Percentiles rank a stretch among this genome's conserved stretches.
phyloP scores from a whole-genome alignment of 2,888 invertebrate species.

The Allygus modestus region DNA sequence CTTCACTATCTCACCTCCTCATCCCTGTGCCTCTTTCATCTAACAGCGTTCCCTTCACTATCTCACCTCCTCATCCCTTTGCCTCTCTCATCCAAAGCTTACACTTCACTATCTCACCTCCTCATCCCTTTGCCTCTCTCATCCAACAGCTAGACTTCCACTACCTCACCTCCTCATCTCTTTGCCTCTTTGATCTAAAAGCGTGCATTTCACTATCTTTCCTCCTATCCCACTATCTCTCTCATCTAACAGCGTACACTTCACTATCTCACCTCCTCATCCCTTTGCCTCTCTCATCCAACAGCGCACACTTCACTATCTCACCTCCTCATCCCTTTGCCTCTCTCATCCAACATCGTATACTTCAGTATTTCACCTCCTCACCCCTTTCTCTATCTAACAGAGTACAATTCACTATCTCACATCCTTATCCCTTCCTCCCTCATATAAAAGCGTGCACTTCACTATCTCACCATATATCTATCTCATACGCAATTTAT shows the following conservation, averaged over 20 bases:
- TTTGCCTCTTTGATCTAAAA: no score
- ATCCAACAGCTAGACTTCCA: no score
- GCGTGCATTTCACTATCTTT: no score
- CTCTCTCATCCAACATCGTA: background rate
- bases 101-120: no score
- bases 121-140: no score
- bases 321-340: background rate
- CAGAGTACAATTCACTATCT: no score
- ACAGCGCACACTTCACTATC: constrained; percentile 15
- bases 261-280: background rate
- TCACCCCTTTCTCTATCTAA: background rate
- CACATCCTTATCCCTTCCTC: background rate
- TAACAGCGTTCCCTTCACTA: background rate
- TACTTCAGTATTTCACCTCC: background rate
- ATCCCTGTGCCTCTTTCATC: background rate
- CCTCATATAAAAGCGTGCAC: background rate
- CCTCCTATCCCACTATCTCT: no score
- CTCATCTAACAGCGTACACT: background rate
- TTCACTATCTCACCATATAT: no score
- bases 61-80: no score
- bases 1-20: background rate
- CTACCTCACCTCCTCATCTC: no score
- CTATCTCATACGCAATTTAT: no score
- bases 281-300: constrained; percentile 25
- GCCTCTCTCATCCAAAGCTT: no score